Evolutionary conservation across 2,797 vertebrate species (phyloP), one percentile per base, ranked within the genome.

Genomic region (Trachurus trachurus): DNA sequence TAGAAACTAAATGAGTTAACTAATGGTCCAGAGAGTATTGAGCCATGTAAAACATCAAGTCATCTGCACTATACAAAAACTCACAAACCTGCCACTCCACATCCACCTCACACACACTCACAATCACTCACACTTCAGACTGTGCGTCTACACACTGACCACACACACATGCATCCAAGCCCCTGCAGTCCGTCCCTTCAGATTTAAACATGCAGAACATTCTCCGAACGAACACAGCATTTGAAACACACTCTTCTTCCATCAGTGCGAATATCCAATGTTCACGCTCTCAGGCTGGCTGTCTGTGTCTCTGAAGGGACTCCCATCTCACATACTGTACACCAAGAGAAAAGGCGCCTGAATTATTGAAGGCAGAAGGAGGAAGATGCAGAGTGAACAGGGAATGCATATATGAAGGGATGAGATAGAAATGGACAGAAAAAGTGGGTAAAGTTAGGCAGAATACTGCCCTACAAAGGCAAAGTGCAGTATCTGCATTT

Each of bases 311-410:
- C 83, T 81, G 70, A 66, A 63, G 77, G 79, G 75, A 78, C 63
- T 73, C 62, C 63, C 60, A 45, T 65, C 82, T 84, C 78, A 75
- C 76, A 66, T 64, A 72, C 74, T 66, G 73, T 74, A 82, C 66
- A 66, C 61, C 60, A 42, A 73, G 77, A 91, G 85, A 86, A 87
- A 89, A 82, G 78, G 22, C 1, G 22, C 64, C 61, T 95, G 81
- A 92, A 93, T 93, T 92, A 91, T 92, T 93, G 69, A 94, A 82
- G 63, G 71, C 67, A 42, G 69, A 61, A 58, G 64, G 59, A 80
- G 50, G 61, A 63, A 69, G 73, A 85, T 66, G 80, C 77, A 58
- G 84, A 72, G 73, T 2, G 64, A 84, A 68, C 53, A 37, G 66
- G 40, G 70, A 84, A 3, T 59, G 53, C 87, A 80, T 83, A 70